These are phyloP conservation scores for Pelochelys cantorii DNA, from an alignment of 2,797 vertebrate species.

Conservation along the genomic window DNA sequence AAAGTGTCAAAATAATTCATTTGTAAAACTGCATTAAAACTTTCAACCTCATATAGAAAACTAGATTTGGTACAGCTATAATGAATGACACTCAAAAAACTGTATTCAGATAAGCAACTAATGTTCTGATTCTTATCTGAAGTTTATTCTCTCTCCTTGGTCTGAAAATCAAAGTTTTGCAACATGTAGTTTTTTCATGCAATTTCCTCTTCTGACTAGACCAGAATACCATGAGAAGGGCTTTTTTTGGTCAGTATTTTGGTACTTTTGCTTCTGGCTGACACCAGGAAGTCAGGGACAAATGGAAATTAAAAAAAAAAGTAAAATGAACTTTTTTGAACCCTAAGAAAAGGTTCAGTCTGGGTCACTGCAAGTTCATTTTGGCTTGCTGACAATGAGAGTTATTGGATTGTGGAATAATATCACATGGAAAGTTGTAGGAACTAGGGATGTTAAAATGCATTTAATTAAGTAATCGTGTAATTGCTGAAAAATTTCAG, in stretches of 20 bases:
- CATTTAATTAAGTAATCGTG: too few species aligned
- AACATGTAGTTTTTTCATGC: background rate
- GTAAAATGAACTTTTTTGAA: slow-evolving; percentile 49
- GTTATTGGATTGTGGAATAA: background rate
- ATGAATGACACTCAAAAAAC: slow-evolving; percentile 5
- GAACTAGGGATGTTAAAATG: background rate
- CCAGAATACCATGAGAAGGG: slow-evolving; percentile 23
- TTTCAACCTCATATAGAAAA: background rate
- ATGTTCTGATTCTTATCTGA: background rate
- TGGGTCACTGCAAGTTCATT: slow-evolving; percentile 36
- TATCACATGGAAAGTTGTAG: background rate
- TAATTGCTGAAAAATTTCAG: too few species aligned
- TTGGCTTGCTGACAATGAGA: slow-evolving; percentile 17
- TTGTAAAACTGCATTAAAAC: slow-evolving; percentile 15
- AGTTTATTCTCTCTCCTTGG: background rate
- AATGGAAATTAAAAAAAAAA: slow-evolving; percentile 55
- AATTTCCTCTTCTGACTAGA: slow-evolving; percentile 43
- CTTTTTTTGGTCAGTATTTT: slow-evolving; percentile 47
- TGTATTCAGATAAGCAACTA: background rate
- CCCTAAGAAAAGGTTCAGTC: slow-evolving; percentile 22
- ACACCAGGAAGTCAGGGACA: slow-evolving; percentile 31
- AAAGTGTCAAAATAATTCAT: slow-evolving; percentile 50
- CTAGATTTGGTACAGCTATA: background rate
- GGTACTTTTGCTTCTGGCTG: slow-evolving; percentile 44
- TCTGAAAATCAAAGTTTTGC: background rate